Percentiles rank a stretch among this genome's conserved stretches.
phyloP scores from a whole-genome alignment of 2,797 vertebrate species.

The Phoeniculus purpureus region DNA sequence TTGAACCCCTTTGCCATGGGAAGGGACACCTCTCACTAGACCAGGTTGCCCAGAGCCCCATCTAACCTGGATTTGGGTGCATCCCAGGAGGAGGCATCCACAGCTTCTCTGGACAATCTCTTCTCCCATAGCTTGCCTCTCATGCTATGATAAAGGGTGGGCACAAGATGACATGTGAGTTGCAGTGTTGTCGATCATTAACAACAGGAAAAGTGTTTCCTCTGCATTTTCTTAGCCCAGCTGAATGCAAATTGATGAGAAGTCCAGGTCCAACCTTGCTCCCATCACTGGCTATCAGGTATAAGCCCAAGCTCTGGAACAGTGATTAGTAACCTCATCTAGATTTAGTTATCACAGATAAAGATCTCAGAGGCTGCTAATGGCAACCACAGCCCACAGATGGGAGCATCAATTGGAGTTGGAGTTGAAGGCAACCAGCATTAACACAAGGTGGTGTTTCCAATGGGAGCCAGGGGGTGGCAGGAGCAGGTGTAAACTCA shows the following conservation, averaged over 20 bases:
- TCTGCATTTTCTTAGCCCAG: neutral
- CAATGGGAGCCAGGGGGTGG: neutral
- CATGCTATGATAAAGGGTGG: rapidly evolving
- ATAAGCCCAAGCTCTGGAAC: neutral
- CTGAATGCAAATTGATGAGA: neutral
- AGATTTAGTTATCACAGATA: neutral
- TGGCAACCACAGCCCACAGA: neutral
- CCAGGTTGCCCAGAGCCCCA: too few species aligned
- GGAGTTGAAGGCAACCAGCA: neutral
- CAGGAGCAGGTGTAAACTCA: neutral
- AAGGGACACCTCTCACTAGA: too few species aligned
- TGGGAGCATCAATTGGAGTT: neutral
- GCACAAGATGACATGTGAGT: neutral
- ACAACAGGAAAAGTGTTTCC: neutral
- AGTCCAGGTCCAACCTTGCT: neutral
- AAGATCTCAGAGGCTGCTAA: neutral
- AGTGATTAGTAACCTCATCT: neutral
- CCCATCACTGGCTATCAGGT: neutral
- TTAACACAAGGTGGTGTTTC: rapidly evolving
- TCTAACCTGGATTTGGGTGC: too few species aligned
- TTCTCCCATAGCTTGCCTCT: neutral
- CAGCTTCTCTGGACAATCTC: too few species aligned
- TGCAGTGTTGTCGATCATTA: neutral
- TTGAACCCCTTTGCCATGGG: too few species aligned
- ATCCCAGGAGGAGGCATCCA: too few species aligned